Percentiles rank a stretch among this genome's conserved stretches.
These are phyloP conservation scores for Smittia sp. DNA, from an alignment of 2,888 invertebrate species.

Conservation along the genomic window DNA sequence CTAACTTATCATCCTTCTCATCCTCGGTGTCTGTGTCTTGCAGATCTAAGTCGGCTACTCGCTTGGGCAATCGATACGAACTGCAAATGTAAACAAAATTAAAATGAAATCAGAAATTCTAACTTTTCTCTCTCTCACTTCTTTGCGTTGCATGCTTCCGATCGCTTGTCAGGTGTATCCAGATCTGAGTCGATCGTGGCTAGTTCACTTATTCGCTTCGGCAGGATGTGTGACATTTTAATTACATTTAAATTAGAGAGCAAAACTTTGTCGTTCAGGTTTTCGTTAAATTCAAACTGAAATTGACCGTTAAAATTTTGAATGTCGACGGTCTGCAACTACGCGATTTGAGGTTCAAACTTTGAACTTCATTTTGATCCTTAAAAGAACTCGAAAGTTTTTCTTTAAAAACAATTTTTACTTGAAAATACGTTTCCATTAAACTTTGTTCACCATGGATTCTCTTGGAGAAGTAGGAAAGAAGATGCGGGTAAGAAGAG, in stretches of 20 bases:
- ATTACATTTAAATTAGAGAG: too few species aligned
- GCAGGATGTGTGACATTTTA: slow-evolving; percentile 14
- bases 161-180: slow-evolving; percentile 27
- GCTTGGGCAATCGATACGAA: slow-evolving; percentile 45
- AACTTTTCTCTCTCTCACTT: slow-evolving; percentile 17
- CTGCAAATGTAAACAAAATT: slow-evolving; percentile 7
- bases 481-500: slow-evolving; percentile 73
- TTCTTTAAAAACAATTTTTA: background rate
- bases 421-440: background rate
- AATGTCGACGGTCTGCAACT: too few species aligned
- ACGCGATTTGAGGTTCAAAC: too few species aligned
- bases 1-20: slow-evolving; percentile 47
- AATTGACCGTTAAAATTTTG: too few species aligned
- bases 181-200: slow-evolving; percentile 23
- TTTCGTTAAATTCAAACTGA: too few species aligned
- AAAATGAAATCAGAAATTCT: background rate
- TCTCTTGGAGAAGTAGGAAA: slow-evolving; percentile 82
- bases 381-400: background rate
- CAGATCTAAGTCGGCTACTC: slow-evolving; percentile 50
- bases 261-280: too few species aligned
- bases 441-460: slow-evolving; percentile 58
- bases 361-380: background rate
- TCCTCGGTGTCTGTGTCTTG: slow-evolving; percentile 51
- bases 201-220: slow-evolving; percentile 32
- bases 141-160: background rate